These are phyloP conservation scores for Pseudopleuronectes americanus DNA, from an alignment of 2,797 vertebrate species.

Conservation along the genomic window DNA sequence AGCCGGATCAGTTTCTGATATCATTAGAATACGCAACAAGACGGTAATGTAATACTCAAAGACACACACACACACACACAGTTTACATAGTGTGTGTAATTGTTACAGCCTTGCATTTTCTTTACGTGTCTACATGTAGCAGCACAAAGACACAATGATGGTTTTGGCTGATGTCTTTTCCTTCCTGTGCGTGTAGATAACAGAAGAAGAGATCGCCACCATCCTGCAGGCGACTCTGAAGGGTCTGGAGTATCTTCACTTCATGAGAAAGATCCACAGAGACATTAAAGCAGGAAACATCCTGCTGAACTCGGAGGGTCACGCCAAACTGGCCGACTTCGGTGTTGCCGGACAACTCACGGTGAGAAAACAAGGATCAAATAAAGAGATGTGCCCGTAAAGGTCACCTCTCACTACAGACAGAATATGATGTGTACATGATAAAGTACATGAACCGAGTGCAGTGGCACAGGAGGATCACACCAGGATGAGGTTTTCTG, in stretches of 20 bases:
- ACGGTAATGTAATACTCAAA: constrained; percentile 81
- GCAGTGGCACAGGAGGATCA: too few species aligned
- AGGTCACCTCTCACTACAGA: too few species aligned
- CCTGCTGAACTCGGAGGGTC: constrained; percentile 92
- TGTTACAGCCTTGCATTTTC: too few species aligned
- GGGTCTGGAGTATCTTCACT: constrained; percentile 95
- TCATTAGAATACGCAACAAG: constrained; percentile 94
- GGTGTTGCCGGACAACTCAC: constrained; percentile 96
- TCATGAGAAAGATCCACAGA: constrained; percentile 98
- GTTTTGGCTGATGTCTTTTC: too few species aligned
- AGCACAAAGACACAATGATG: too few species aligned
- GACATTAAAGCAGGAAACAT: constrained; percentile 98
- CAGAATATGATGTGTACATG: too few species aligned
- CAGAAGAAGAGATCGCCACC: constrained; percentile 93
- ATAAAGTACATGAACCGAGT: too few species aligned
- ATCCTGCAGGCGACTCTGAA: constrained; percentile 93
- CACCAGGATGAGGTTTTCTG: too few species aligned
- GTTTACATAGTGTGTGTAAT: neutral
- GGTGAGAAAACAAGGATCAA: constrained; percentile 77
- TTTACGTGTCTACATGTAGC: too few species aligned
- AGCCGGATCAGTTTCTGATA: constrained; percentile 94
- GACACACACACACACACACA: neutral
- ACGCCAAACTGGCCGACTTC: constrained; percentile 97
- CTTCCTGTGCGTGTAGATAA: constrained; percentile 79
- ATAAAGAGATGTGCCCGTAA: too few species aligned